Evolutionary conservation across 2,113 vertebrate genomes (phyloP).

Genomic region (Eidolon helvum): DNA sequence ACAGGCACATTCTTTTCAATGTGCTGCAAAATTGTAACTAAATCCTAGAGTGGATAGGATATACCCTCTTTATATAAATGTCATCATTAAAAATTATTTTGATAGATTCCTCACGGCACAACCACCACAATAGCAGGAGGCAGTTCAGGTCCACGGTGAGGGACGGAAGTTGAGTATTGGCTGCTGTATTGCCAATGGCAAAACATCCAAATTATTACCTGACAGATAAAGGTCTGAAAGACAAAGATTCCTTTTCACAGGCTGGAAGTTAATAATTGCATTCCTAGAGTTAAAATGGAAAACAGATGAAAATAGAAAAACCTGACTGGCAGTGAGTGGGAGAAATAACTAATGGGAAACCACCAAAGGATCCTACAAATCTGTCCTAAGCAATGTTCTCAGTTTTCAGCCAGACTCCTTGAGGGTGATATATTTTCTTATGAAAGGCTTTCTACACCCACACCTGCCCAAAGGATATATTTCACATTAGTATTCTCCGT

Average conservation of each 20-base stretch:
- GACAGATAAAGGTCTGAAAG: not conserved
- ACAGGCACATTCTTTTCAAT: not conserved
- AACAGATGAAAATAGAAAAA: not conserved
- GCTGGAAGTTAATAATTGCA: not conserved
- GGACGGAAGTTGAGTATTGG: not conserved
- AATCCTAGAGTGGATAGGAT: not conserved
- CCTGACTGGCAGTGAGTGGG: not conserved
- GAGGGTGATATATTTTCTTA: not conserved
- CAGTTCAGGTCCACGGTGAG: not conserved
- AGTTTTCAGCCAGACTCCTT: not conserved
- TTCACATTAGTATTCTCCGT: not conserved
- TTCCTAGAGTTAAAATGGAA: constrained; percentile 29
- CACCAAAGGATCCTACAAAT: not conserved
- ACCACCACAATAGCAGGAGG: not conserved
- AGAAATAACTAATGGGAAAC: not conserved
- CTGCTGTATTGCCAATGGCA: not conserved
- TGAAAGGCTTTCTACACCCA: not conserved
- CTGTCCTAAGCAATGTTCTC: not conserved
- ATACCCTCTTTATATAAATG: not conserved
- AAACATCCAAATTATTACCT: not conserved
- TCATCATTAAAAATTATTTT: not conserved
- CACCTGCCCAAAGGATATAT: not conserved
- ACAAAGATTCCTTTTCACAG: not conserved
- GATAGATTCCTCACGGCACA: not conserved
- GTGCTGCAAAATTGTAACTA: not conserved